These are phyloP conservation scores for Pollenia griseotomentosa DNA, from an alignment of 2,888 invertebrate genomes.

Conservation along the genomic window DNA sequence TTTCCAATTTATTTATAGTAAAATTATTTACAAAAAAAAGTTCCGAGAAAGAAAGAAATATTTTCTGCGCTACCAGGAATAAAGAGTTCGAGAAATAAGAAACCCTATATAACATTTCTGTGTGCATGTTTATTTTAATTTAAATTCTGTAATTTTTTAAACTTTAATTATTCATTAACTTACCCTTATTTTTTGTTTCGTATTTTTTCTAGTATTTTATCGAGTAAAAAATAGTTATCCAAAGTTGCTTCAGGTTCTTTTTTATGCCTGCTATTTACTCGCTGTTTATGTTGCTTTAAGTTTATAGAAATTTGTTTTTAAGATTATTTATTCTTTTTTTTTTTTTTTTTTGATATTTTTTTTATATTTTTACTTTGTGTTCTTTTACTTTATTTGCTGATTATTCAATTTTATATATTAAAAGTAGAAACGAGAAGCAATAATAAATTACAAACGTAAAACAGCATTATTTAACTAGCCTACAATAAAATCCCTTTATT, in stretches of 20 bases:
- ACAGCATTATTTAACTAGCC: too few species aligned
- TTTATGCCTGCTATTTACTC: not conserved
- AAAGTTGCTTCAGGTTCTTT: slow-evolving; percentile 22
- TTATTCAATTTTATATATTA: slow-evolving; percentile 25
- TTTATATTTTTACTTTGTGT: slow-evolving; percentile 12
- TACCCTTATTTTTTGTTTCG: slow-evolving; percentile 53
- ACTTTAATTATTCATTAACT: slow-evolving; percentile 22
- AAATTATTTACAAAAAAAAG: too few species aligned
- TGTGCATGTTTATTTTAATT: not conserved
- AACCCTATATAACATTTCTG: not conserved
- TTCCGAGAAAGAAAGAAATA: too few species aligned
- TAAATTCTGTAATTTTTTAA: not conserved
- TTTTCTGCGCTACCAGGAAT: too few species aligned
- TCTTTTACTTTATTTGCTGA: slow-evolving; percentile 31
- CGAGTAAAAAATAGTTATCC: not conserved
- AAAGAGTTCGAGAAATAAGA: too few species aligned
- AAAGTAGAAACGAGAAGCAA: not conserved
- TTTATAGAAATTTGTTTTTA: slow-evolving; percentile 36
- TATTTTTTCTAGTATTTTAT: not conserved
- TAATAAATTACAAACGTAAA: not conserved
- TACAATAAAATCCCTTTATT: too few species aligned
- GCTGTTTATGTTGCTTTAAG: slow-evolving; percentile 4
- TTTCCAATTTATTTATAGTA: too few species aligned
- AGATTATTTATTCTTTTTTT: slow-evolving; percentile 1
- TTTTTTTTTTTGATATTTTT: slow-evolving; percentile 15